Percentiles rank a stretch among this genome's conserved stretches.
Evolutionary conservation across 2,888 invertebrate genomes (phyloP).

Genomic region (Imbricaverruca yamaguchii): DNA sequence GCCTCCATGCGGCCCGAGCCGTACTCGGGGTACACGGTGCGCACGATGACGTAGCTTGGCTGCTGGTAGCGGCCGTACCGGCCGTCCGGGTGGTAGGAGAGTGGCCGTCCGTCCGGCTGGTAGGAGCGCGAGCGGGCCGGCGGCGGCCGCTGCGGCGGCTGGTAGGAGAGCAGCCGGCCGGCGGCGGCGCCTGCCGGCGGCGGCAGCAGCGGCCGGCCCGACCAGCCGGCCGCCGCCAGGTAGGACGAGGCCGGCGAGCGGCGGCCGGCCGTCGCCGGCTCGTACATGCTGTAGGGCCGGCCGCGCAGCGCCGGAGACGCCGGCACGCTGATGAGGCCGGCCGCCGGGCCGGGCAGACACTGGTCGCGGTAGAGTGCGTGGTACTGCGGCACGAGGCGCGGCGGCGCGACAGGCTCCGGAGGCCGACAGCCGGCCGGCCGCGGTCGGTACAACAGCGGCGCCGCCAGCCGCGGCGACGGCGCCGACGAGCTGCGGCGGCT

Average conservation of each 20-base stretch:
- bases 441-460: neutral
- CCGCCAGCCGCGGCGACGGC: constrained; percentile 1
- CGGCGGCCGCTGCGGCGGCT: neutral
- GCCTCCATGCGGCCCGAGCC: neutral
- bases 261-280: neutral
- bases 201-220: no score
- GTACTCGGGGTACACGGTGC: constrained; percentile 18
- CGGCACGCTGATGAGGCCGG: constrained; percentile 12
- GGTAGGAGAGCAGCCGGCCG: neutral
- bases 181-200: neutral
- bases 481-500: neutral
- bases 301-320: neutral
- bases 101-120: neutral
- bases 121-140: neutral
- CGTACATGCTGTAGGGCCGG: constrained; percentile 19
- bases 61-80: neutral
- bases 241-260: no score
- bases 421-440: neutral
- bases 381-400: constrained; percentile 10
- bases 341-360: constrained; percentile 12
- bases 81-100: neutral
- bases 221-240: no score
- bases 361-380: constrained; percentile 16
- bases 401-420: neutral
- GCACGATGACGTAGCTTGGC: neutral